phyloP scores from a whole-genome alignment of 2,113 vertebrate genomes.

The Macrotis lagotis region DNA sequence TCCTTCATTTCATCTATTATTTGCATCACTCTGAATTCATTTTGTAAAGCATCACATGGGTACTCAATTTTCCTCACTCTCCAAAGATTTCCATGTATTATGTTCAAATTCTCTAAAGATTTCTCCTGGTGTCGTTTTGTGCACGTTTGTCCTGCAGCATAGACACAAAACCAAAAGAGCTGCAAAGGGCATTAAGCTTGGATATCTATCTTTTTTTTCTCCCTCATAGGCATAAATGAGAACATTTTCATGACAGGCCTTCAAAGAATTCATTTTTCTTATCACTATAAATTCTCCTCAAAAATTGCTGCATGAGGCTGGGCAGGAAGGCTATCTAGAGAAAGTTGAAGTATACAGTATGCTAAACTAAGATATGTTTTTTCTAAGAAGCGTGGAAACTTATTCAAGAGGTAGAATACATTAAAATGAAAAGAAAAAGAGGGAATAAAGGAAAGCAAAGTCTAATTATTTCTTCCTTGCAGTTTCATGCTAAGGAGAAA shows the following conservation, averaged over 20 bases:
- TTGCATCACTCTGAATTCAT: constrained; percentile 23
- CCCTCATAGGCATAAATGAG: constrained; percentile 71
- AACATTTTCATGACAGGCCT: constrained; percentile 67
- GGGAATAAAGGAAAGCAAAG: neutral
- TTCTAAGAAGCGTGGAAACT: constrained; percentile 46
- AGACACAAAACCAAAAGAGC: constrained; percentile 61
- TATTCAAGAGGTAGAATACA: constrained; percentile 10
- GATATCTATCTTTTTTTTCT: constrained; percentile 71
- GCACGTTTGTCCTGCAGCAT: constrained; percentile 52
- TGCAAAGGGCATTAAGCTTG: constrained; percentile 60
- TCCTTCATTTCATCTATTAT: constrained; percentile 39
- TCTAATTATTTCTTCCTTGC: constrained; percentile 40
- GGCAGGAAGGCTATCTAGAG: constrained; percentile 33
- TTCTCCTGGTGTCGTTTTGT: constrained; percentile 48
- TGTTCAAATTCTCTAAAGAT: constrained; percentile 63
- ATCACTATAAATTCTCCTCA: constrained; percentile 61
- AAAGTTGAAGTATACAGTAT: neutral
- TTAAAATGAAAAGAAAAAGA: constrained; percentile 30
- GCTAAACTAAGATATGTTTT: neutral
- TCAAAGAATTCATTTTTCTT: constrained; percentile 75
- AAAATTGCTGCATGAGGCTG: constrained; percentile 11
- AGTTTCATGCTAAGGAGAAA: constrained; percentile 44
- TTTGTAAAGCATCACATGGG: constrained; percentile 41
- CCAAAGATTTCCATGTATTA: constrained; percentile 59
- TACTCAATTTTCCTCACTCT: constrained; percentile 61